Base-by-base conservation (phyloP, 2,797 vertebrate species). In the Fistularia commersonii region DNA sequence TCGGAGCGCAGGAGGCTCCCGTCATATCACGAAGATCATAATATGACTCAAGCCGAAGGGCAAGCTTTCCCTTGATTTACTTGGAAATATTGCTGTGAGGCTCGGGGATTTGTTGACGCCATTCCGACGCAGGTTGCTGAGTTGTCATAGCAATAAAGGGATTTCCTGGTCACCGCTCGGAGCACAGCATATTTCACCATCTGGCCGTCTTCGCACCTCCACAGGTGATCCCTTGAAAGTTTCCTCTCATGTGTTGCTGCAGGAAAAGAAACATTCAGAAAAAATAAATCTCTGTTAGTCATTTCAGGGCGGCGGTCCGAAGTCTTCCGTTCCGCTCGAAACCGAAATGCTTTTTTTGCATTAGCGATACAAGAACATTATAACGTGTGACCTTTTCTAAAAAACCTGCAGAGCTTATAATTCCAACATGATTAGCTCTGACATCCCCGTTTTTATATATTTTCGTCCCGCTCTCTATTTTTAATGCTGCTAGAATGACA, bases 101-200 rank as follows among this genome's bases (percentile, higher is more conserved):
- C 76, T 71, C 51, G 52, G 79, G 79, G 75, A 81, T 66, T 52
- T 1, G 48, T 33, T 87, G 87, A 87, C 73, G 79, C 66, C 82
- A 73, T 75, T 64, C 60, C 49, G 36, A 87, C 76, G 79, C 68
- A 85, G 74, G 71, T 83, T 42, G 58, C 6, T 10, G 35, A 0
- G 74, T 86, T 77, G 74, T 57, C 84, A 87, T 83, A 79, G 77
- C 9, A 1, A 84, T 64, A 52, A 67, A 74, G 81, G 79, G 74
- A 76, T 85, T 72, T 84, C 78, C 76, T 85, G 69, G 73, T 57
- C 53, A 44, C 41, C 11, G 11, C 59, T 65, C 37, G 0, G 12
- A 51, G 48, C 48, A 54, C 14, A 48, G 44, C 9, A 52, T 49
- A 15, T 42, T 44, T 62, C 53, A 42, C 39, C 55, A 47, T 48